These are phyloP conservation scores for Dolichoris vasculosae DNA, from an alignment of 1,140 invertebrate genomes.

Conservation along the genomic window DNA sequence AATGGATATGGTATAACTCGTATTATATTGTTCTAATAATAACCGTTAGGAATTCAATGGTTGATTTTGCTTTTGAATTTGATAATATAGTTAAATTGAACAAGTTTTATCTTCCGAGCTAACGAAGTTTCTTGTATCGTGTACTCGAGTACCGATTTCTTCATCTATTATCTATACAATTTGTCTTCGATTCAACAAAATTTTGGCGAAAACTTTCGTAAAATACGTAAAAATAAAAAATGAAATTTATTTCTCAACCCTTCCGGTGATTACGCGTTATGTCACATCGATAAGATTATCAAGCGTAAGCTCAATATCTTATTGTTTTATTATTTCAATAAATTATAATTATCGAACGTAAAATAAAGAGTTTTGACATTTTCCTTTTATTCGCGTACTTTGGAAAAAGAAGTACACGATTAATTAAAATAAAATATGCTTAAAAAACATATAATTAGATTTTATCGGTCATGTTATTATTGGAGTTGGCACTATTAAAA, in stretches of 20 bases:
- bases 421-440: neutral
- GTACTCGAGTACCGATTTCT: neutral
- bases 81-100: neutral
- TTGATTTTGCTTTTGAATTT: neutral
- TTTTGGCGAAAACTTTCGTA: neutral
- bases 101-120: neutral
- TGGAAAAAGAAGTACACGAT: neutral
- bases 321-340: neutral
- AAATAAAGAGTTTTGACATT: neutral
- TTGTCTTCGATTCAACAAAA: neutral
- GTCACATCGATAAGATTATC: conserved; percentile 24
- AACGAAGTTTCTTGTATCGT: neutral
- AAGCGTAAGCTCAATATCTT: conserved; percentile 8
- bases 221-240: neutral
- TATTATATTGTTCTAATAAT: neutral
- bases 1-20: no score
- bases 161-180: neutral
- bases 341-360: neutral
- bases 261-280: neutral
- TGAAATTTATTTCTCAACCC: conserved; percentile 4
- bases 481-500: no score
- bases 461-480: no score
- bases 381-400: neutral
- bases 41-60: neutral
- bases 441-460: neutral